These are phyloP conservation scores for Bembecia ichneumoniformis DNA, from an alignment of 2,888 invertebrate genomes.

Conservation along the genomic window DNA sequence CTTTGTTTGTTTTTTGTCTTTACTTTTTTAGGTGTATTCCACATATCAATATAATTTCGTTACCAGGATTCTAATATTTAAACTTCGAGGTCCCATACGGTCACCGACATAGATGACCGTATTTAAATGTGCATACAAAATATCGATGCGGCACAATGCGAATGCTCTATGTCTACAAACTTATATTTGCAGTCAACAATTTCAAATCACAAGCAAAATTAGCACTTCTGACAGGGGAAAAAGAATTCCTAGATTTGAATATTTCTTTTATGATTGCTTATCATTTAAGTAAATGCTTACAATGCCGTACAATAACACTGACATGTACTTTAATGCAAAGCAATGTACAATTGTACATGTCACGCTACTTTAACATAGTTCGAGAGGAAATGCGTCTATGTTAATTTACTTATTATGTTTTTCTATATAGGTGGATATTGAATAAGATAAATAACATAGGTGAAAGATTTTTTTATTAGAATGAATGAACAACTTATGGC, in stretches of 20 bases:
- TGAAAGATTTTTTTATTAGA: too few relatives aligned
- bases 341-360: constrained; percentile 55
- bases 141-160: constrained; percentile 59
- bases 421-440: background rate
- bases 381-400: constrained; percentile 48
- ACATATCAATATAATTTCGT: constrained; percentile 20
- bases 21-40: too few relatives aligned
- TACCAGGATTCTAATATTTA: constrained; percentile 39
- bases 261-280: background rate
- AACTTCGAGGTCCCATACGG: constrained; percentile 33
- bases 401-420: constrained; percentile 4
- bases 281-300: constrained; percentile 18
- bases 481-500: too few relatives aligned
- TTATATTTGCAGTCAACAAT: constrained; percentile 13
- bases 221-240: constrained; percentile 8
- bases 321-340: constrained; percentile 64
- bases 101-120: constrained; percentile 54
- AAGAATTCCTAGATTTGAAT: constrained; percentile 15
- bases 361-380: constrained; percentile 51
- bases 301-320: constrained; percentile 60
- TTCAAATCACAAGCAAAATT: constrained; percentile 14
- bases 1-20: too few relatives aligned
- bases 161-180: constrained; percentile 40
- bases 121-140: constrained; percentile 69
- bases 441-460: too few relatives aligned